Conservation (phyloP, 2,888 invertebrate genomes). For the Eledona agricola region DNA sequence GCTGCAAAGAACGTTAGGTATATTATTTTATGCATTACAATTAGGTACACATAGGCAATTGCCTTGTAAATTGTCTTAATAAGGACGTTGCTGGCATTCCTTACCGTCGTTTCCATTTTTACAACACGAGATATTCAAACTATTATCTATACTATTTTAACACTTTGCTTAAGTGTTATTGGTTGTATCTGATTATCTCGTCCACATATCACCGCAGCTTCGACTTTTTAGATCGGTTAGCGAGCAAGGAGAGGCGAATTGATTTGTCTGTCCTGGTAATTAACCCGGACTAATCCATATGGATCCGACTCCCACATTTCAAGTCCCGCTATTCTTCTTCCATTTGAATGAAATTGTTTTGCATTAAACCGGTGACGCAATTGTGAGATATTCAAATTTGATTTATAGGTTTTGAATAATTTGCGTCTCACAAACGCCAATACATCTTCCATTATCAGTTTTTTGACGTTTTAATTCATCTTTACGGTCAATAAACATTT, state of each 20-base stretch:
- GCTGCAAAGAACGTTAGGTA: constrained; percentile 28
- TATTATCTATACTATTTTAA: constrained; percentile 15
- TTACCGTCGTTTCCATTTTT: constrained; percentile 20
- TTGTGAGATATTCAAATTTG: constrained; percentile 8
- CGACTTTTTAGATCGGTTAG: too few relatives aligned
- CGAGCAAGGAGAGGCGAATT: too few relatives aligned
- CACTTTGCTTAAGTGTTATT: constrained; percentile 11
- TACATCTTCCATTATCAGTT: constrained; percentile 17
- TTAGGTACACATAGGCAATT: constrained; percentile 31
- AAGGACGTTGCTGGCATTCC: constrained; percentile 27
- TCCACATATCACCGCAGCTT: too few relatives aligned
- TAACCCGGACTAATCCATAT: too few relatives aligned
- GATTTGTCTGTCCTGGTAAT: too few relatives aligned
- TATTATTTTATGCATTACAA: constrained; percentile 36
- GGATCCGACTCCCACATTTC: constrained; percentile 3
- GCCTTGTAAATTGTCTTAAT: constrained; percentile 35
- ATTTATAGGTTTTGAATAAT: constrained; percentile 13
- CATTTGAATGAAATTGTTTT: constrained; percentile 22
- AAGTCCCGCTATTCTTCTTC: constrained; percentile 9
- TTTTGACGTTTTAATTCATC: constrained; percentile 8
- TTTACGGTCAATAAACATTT: constrained; percentile 16
- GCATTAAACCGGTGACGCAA: constrained; percentile 23
- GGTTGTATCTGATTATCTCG: constrained; percentile 4
- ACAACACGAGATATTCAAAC: not conserved
- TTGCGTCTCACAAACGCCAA: too few relatives aligned